phyloP scores from a whole-genome alignment of 2,113 vertebrate genomes.

The Myiopsitta monachus region DNA sequence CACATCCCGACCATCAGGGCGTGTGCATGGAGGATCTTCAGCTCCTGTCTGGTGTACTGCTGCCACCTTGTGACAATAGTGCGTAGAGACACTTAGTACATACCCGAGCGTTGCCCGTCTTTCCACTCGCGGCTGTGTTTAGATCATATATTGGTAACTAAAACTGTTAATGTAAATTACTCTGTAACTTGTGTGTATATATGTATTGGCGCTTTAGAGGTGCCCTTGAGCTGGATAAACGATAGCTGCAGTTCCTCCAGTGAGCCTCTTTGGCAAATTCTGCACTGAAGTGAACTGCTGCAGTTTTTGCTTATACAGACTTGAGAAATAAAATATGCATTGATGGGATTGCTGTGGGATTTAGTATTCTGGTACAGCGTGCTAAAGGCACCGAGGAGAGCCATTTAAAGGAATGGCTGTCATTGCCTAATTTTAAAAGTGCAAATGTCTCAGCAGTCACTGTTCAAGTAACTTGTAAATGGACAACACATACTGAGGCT shows the following conservation, averaged over 20 bases:
- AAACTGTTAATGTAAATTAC: background rate
- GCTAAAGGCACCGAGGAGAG: background rate
- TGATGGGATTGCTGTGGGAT: background rate
- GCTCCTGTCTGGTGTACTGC: background rate
- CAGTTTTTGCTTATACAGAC: background rate
- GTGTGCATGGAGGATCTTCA: rapidly evolving
- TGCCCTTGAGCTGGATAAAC: background rate
- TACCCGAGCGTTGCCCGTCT: rapidly evolving
- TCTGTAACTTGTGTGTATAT: rapidly evolving
- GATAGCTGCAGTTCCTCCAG: background rate
- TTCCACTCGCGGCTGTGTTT: background rate
- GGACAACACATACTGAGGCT: background rate
- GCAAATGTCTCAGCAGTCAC: background rate
- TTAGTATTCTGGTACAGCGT: background rate
- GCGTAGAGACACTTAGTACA: rapidly evolving
- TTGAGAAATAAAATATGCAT: background rate
- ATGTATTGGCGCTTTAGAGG: background rate
- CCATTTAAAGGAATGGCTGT: background rate
- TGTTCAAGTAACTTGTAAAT: background rate
- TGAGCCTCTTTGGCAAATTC: background rate
- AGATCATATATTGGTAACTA: background rate
- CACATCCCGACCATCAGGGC: rapidly evolving
- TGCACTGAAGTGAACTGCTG: background rate
- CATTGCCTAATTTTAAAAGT: background rate
- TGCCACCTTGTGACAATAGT: background rate